Evolutionary conservation across 2,888 invertebrate genomes (phyloP).

Genomic region (Agrochola lychnidis): DNA sequence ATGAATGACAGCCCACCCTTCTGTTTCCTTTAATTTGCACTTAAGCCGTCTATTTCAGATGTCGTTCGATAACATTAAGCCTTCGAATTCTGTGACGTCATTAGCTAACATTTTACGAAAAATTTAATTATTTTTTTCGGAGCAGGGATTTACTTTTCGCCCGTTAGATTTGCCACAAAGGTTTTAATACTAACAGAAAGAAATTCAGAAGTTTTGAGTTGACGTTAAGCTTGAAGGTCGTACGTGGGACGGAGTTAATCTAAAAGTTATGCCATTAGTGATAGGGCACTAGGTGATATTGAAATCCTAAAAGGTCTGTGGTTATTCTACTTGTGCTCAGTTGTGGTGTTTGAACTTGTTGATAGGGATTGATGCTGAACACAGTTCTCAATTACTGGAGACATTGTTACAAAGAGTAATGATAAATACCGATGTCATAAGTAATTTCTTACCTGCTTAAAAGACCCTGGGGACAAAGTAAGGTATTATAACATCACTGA

Average conservation of each 20-base stretch:
- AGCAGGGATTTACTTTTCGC: slow-evolving; percentile 33
- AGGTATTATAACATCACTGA: not conserved
- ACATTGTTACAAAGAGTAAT: not conserved
- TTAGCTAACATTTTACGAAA: slow-evolving; percentile 46
- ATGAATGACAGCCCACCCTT: slow-evolving; percentile 42
- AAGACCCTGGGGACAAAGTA: no score
- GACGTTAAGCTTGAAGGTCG: slow-evolving; percentile 39
- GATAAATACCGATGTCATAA: not conserved
- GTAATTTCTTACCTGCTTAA: not conserved
- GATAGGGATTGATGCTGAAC: slow-evolving; percentile 1
- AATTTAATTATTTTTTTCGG: slow-evolving; percentile 35
- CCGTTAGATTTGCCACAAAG: slow-evolving; percentile 36
- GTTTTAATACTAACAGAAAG: slow-evolving; percentile 50
- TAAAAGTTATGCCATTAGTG: slow-evolving; percentile 33
- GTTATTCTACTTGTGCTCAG: slow-evolving; percentile 8
- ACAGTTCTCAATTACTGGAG: not conserved
- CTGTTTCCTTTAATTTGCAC: slow-evolving; percentile 46
- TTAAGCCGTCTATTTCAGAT: slow-evolving; percentile 49
- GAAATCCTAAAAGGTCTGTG: slow-evolving; percentile 29
- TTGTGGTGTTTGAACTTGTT: slow-evolving; percentile 15
- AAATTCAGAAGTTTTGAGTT: slow-evolving; percentile 47
- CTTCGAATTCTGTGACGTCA: slow-evolving; percentile 48
- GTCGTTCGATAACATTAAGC: slow-evolving; percentile 52
- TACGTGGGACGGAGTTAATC: slow-evolving; percentile 54
- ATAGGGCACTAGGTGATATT: slow-evolving; percentile 37